phyloP scores from a whole-genome alignment of 2,113 vertebrate species.

The Triplophysa siluroides region DNA sequence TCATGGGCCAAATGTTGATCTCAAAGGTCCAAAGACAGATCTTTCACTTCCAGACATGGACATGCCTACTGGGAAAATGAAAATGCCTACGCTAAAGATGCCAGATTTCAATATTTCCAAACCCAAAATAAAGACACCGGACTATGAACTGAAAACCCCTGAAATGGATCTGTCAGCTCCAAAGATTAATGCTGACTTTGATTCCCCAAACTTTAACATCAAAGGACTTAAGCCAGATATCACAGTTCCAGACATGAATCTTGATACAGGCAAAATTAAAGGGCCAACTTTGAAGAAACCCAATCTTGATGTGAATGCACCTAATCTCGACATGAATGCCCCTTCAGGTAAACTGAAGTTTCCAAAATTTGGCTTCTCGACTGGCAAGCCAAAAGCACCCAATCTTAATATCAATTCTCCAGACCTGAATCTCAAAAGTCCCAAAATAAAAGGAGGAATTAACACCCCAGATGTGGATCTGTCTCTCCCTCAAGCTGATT shows the following conservation, averaged over 20 bases:
- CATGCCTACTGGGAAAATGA: constrained; percentile 54
- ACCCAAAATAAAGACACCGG: constrained; percentile 58
- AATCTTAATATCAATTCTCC: constrained; percentile 55
- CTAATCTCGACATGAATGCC: constrained; percentile 39
- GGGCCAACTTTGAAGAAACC: constrained; percentile 39
- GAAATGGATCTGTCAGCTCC: constrained; percentile 33
- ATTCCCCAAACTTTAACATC: constrained; percentile 42
- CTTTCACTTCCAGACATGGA: constrained; percentile 59
- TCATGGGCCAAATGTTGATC: constrained; percentile 31
- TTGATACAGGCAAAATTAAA: constrained; percentile 34
- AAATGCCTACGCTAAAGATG: constrained; percentile 21
- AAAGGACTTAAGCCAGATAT: constrained; percentile 28
- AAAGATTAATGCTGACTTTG: constrained; percentile 41
- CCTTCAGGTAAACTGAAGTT: constrained; percentile 22
- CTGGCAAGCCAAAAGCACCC: constrained; percentile 47
- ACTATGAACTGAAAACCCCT: constrained; percentile 30
- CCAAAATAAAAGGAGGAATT: constrained; percentile 62
- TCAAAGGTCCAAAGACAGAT: constrained; percentile 46
- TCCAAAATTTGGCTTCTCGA: neutral
- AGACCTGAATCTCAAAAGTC: constrained; percentile 49
- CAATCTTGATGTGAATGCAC: constrained; percentile 43
- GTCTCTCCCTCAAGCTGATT: constrained; percentile 48
- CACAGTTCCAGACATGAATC: constrained; percentile 12
- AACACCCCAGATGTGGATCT: constrained; percentile 52
- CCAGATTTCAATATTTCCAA: constrained; percentile 59